Conservation (phyloP, 1,140 invertebrate species). For the Sarcophaga peregrina region DNA sequence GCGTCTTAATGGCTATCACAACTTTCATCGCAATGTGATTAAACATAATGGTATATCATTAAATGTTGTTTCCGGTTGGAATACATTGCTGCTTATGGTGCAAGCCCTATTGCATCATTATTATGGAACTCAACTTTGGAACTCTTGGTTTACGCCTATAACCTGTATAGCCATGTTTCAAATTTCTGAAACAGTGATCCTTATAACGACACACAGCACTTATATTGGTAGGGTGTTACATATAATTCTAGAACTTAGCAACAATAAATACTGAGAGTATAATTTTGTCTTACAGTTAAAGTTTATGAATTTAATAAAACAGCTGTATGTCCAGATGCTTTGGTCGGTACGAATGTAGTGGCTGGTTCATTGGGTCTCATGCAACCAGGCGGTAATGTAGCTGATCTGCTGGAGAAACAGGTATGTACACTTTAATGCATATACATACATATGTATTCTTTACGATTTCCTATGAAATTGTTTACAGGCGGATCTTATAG, state of each 20-base stretch:
- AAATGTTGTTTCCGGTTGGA: slow-evolving; percentile 75
- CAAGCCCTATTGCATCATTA: slow-evolving; percentile 74
- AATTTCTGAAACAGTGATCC: slow-evolving; percentile 69
- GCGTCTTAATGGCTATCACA: slow-evolving; percentile 73
- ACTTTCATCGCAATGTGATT: slow-evolving; percentile 75
- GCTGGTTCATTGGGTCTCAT: slow-evolving; percentile 71
- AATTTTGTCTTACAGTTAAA: slow-evolving; percentile 65
- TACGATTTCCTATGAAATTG: neutral
- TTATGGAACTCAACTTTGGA: slow-evolving; percentile 71
- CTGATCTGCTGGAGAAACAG: slow-evolving; percentile 76
- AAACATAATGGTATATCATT: slow-evolving; percentile 72
- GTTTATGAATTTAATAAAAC: slow-evolving; percentile 72
- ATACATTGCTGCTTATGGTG: slow-evolving; percentile 70
- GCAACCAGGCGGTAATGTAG: slow-evolving; percentile 69
- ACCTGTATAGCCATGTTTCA: slow-evolving; percentile 71
- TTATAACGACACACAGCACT: slow-evolving; percentile 70
- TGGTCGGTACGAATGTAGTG: slow-evolving; percentile 67
- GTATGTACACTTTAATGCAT: slow-evolving; percentile 50
- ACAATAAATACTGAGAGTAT: too few relatives aligned
- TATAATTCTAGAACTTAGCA: too few relatives aligned
- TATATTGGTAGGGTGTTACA: slow-evolving; percentile 71
- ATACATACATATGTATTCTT: too few relatives aligned
- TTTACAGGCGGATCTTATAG: slow-evolving; percentile 67
- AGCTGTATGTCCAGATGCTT: slow-evolving; percentile 71
- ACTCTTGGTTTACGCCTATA: slow-evolving; percentile 70